Conservation (phyloP, 2,888 invertebrate genomes). For the Chrysolina americana region DNA sequence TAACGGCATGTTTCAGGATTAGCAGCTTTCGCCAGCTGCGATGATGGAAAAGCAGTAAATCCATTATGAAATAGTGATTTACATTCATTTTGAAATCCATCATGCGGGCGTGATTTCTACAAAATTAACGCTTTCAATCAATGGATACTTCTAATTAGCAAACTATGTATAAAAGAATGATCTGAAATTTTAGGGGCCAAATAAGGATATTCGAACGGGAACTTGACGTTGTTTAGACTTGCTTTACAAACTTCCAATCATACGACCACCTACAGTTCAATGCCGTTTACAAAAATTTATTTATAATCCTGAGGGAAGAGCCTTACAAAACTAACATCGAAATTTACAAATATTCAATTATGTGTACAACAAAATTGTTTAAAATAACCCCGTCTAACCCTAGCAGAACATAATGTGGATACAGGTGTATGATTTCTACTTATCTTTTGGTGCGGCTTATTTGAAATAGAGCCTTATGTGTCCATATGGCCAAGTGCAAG, state of each 20-base stretch:
- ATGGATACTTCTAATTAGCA: no score
- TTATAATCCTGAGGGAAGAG: background rate
- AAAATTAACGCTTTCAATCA: background rate
- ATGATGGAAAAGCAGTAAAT: background rate
- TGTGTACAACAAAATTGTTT: no score
- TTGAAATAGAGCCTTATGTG: background rate
- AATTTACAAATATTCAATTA: no score
- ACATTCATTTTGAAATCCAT: background rate
- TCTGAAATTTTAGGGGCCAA: background rate
- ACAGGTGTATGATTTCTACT: conserved; percentile 8
- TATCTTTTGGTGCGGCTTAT: background rate
- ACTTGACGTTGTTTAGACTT: no score
- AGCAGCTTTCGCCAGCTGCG: background rate
- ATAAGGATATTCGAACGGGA: background rate
- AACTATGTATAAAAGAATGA: background rate
- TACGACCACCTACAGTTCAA: background rate
- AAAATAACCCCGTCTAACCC: background rate
- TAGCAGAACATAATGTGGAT: background rate
- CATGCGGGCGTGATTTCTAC: background rate
- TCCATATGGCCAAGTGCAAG: background rate
- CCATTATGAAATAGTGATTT: background rate
- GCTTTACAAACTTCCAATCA: background rate
- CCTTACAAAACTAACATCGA: no score
- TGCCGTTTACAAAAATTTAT: background rate
- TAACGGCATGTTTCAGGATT: background rate